These are phyloP conservation scores for Malurus melanocephalus DNA, from an alignment of 2,113 vertebrate species.

Conservation along the genomic window DNA sequence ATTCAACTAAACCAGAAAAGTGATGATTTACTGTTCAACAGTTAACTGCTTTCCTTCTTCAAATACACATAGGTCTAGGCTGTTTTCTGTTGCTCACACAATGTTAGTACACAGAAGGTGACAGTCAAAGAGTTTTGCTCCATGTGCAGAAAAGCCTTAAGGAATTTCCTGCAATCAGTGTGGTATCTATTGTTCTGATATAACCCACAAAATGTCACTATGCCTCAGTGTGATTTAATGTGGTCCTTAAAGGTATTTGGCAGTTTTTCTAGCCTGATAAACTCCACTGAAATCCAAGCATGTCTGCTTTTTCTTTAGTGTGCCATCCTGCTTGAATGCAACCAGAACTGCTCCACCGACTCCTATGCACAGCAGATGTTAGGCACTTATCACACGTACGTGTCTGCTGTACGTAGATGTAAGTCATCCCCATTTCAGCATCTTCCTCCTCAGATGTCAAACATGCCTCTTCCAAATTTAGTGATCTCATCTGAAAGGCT, in stretches of 20 bases:
- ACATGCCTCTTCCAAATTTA: background rate
- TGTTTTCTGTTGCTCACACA: background rate
- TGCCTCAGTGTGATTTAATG: background rate
- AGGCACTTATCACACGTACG: accelerated
- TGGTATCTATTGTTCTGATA: background rate
- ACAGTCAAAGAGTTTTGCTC: background rate
- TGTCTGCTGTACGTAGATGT: background rate
- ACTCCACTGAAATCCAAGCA: background rate
- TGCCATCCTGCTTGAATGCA: background rate
- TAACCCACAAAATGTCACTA: background rate
- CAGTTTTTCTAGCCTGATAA: background rate
- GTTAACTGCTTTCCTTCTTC: background rate
- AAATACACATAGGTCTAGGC: background rate
- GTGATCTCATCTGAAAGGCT: background rate
- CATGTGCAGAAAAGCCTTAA: background rate
- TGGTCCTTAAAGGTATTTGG: background rate
- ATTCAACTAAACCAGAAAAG: background rate
- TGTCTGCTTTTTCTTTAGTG: background rate
- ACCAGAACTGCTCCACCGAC: background rate
- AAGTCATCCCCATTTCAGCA: background rate
- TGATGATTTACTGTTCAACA: background rate
- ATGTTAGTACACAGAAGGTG: background rate
- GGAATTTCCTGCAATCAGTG: background rate
- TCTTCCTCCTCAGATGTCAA: background rate
- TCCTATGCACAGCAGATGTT: background rate